These are phyloP conservation scores for Saccostrea glomerata DNA, from an alignment of 1,140 invertebrate species.

Conservation along the genomic window DNA sequence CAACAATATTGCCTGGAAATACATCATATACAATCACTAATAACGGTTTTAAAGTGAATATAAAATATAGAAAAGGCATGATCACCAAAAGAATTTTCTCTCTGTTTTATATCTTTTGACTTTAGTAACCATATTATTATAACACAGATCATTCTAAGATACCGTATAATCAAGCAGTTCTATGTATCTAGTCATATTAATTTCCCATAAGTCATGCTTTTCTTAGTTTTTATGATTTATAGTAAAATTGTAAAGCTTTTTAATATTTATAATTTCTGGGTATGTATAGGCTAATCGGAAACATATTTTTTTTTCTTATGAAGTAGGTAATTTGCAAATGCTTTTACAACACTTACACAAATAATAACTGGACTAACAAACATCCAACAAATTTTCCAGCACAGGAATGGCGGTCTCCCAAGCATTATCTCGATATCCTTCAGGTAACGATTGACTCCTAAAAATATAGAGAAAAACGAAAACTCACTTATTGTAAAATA, in stretches of 20 bases:
- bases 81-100: not conserved
- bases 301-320: no score
- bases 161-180: no score
- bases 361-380: constrained; percentile 64
- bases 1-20: constrained; percentile 86
- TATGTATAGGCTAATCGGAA: no score
- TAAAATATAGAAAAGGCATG: not conserved
- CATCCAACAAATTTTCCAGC: constrained; percentile 69
- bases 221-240: no score
- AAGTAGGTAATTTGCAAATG: no score
- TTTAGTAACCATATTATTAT: not conserved
- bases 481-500: not conserved
- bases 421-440: constrained; percentile 67
- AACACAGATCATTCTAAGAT: no score
- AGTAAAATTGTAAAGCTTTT: no score
- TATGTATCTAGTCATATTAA: no score
- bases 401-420: constrained; percentile 62
- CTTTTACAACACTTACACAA: constrained; percentile 57
- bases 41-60: not conserved
- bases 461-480: not conserved
- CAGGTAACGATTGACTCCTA: constrained; percentile 63
- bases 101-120: not conserved
- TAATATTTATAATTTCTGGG: no score
- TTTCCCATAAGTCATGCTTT: no score
- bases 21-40: not conserved